Evolutionary conservation across 30 jellyfish, hydroid and myxozoan genomes (phyloP).

Genomic region (Chrysaora quinquecirrha): DNA sequence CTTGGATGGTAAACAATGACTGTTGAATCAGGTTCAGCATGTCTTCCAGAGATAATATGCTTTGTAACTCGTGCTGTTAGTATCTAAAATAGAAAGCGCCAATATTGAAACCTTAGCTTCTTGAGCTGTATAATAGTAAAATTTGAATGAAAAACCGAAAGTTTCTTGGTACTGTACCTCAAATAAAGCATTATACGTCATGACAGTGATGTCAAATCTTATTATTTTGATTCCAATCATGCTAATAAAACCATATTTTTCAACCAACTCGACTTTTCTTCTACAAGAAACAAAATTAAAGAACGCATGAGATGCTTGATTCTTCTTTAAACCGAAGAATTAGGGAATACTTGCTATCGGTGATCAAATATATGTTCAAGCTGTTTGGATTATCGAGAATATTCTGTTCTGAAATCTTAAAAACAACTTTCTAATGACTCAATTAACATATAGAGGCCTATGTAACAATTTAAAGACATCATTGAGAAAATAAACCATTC

Average conservation of each 20-base stretch:
- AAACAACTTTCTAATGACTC: too few relatives aligned
- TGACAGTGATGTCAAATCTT: conserved; percentile 56
- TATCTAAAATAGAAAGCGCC: conserved; percentile 37
- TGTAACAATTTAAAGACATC: too few relatives aligned
- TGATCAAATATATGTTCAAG: too few relatives aligned
- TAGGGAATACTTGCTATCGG: too few relatives aligned
- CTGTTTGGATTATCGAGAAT: too few relatives aligned
- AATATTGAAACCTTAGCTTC: neutral
- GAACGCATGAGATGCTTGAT: too few relatives aligned
- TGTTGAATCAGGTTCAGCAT: conserved; percentile 84
- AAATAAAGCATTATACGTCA: conserved; percentile 88
- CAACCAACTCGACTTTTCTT: conserved; percentile 93
- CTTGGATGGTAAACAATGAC: conserved; percentile 91
- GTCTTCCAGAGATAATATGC: conserved; percentile 78
- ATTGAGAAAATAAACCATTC: too few relatives aligned
- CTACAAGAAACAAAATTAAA: conserved; percentile 48
- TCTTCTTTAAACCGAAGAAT: too few relatives aligned
- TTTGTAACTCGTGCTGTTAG: conserved; percentile 89
- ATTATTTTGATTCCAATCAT: conserved; percentile 80
- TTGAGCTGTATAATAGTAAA: neutral
- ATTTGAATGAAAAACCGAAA: neutral
- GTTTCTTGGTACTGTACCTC: conserved; percentile 66
- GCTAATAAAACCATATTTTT: conserved; percentile 79
- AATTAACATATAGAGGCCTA: too few relatives aligned
- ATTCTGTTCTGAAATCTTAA: too few relatives aligned